Conservation (phyloP, 2,113 vertebrate genomes). For the Edolisoma coerulescens region DNA sequence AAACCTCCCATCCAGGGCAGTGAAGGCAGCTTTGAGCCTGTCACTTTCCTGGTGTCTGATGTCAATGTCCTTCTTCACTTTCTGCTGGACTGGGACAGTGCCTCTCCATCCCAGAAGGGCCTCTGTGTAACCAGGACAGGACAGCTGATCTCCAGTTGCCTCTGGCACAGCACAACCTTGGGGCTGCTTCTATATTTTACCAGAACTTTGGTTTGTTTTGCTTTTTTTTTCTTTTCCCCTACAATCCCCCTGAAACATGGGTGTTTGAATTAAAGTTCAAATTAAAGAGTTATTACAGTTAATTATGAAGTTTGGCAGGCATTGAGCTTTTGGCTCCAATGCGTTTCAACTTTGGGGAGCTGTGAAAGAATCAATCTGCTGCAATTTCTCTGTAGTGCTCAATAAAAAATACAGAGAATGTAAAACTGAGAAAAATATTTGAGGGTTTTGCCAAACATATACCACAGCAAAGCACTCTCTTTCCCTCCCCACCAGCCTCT, state of each 20-base stretch:
- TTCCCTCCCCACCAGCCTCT: neutral
- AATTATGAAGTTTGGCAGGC: constrained; percentile 42
- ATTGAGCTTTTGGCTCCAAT: neutral
- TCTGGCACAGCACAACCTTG: neutral
- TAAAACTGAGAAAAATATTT: constrained; percentile 21
- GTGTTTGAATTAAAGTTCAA: constrained; percentile 18
- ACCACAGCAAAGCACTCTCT: neutral
- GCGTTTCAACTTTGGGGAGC: constrained; percentile 7
- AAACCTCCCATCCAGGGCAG: neutral
- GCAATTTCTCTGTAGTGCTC: neutral
- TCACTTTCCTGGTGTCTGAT: neutral
- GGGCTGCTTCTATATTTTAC: neutral
- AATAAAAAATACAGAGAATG: neutral
- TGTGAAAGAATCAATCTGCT: constrained; percentile 48
- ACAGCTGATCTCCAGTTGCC: neutral
- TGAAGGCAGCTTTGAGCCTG: neutral
- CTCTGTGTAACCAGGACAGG: neutral
- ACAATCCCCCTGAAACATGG: neutral
- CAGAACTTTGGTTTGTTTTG: neutral
- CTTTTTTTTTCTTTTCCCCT: neutral
- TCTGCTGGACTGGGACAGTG: neutral
- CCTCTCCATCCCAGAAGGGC: neutral
- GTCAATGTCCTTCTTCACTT: neutral
- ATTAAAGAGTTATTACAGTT: constrained; percentile 35
- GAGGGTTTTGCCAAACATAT: neutral